These are phyloP conservation scores for Monopterus albus DNA, from an alignment of 2,113 vertebrate genomes.

Conservation along the genomic window DNA sequence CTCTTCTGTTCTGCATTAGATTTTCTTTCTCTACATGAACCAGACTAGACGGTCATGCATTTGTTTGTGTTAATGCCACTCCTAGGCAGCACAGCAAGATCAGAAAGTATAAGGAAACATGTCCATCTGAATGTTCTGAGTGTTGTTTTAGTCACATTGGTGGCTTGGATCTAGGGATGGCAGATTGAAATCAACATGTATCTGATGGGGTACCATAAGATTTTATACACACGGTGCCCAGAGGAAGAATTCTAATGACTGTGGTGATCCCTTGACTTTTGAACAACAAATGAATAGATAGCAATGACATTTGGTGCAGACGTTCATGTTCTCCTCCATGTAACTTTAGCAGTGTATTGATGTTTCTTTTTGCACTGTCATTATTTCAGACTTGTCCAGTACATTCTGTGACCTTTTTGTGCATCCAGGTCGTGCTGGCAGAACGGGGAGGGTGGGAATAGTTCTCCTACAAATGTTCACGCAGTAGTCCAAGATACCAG, in stretches of 20 bases:
- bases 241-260: not conserved
- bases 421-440: no score
- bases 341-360: no score
- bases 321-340: not conserved
- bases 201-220: not conserved
- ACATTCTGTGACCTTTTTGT: no score
- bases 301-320: not conserved
- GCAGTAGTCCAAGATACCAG: no score
- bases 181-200: slow-evolving; percentile 16
- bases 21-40: slow-evolving; percentile 22
- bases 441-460: no score
- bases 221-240: not conserved
- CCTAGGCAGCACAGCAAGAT: slow-evolving; percentile 7
- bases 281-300: not conserved
- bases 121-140: slow-evolving; percentile 22
- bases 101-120: slow-evolving; percentile 32
- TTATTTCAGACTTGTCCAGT: no score
- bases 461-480: no score
- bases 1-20: slow-evolving; percentile 33
- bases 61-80: slow-evolving; percentile 28
- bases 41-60: slow-evolving; percentile 3
- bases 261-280: not conserved
- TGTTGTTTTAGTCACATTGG: not conserved
- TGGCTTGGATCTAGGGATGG: not conserved
- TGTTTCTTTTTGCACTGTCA: no score